Conservation (phyloP, 2,888 invertebrate genomes). For the Kuschelorhynchus macadamiae region DNA sequence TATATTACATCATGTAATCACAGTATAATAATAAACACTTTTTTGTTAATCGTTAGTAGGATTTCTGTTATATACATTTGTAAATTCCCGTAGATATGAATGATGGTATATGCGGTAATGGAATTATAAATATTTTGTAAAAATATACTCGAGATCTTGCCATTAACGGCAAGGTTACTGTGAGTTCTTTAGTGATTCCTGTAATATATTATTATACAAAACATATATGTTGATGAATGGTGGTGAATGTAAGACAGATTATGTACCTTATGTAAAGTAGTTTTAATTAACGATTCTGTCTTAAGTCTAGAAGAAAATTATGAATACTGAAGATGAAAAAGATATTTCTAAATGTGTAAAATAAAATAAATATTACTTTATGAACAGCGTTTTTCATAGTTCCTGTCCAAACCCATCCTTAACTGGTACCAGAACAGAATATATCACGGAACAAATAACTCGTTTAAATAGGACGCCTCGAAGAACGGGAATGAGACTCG, state of each 20-base stretch:
- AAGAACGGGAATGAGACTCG: no score
- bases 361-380: conserved; percentile 65
- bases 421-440: no score
- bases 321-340: conserved; percentile 66
- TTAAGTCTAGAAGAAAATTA: conserved; percentile 66
- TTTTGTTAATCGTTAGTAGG: conserved; percentile 55
- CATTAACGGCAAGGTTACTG: conserved; percentile 38
- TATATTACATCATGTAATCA: conserved; percentile 24
- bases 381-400: conserved; percentile 33
- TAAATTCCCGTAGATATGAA: conserved; percentile 52
- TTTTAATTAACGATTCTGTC: conserved; percentile 62
- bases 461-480: no score
- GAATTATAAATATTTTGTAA: conserved; percentile 42
- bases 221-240: conserved; percentile 55
- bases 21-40: neutral
- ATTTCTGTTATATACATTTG: conserved; percentile 56
- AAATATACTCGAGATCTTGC: conserved; percentile 34
- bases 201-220: conserved; percentile 63
- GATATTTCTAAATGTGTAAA: conserved; percentile 70
- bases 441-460: no score
- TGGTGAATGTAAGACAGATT: conserved; percentile 66
- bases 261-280: conserved; percentile 70
- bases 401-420: conserved; percentile 40
- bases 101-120: conserved; percentile 37
- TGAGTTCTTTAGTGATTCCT: conserved; percentile 64